A percentile compares a stretch with the other conserved stretches of the same genome.
phyloP scores from a whole-genome alignment of 2,797 vertebrate genomes.

The Hypotaenidia philippensis region DNA sequence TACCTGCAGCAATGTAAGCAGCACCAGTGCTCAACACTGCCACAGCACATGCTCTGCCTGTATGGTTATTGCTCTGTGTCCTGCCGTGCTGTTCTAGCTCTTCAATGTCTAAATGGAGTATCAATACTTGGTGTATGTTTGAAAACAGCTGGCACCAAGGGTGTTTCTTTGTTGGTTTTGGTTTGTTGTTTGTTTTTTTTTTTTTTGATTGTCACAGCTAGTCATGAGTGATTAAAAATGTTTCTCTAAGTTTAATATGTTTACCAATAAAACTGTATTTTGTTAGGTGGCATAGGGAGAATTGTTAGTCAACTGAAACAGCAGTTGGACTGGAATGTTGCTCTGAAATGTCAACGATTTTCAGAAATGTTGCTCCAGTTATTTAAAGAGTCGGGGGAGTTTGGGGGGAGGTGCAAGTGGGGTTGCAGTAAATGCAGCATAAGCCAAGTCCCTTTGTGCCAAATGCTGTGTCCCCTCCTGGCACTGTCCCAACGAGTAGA shows the following conservation, averaged over 20 bases:
- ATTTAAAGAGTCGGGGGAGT: neutral
- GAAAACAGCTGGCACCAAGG: neutral
- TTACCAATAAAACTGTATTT: neutral
- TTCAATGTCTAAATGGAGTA: neutral
- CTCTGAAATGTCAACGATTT: neutral
- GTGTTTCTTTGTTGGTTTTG: neutral
- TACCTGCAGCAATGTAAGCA: neutral
- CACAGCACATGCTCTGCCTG: neutral
- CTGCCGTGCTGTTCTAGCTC: neutral
- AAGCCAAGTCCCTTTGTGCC: neutral
- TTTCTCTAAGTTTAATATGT: neutral
- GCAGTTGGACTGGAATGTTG: neutral
- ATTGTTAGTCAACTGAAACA: neutral
- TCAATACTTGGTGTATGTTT: neutral
- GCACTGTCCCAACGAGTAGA: neutral
- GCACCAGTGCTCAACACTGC: neutral
- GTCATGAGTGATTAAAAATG: neutral
- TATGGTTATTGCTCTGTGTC: neutral
- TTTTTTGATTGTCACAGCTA: neutral
- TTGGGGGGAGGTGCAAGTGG: neutral
- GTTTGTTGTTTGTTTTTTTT: too few species aligned
- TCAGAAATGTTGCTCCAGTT: neutral
- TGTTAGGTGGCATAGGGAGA: neutral
- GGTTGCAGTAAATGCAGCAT: neutral
- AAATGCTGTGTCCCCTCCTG: neutral